phyloP scores from a whole-genome alignment of 2,113 vertebrate species.

The Entelurus aequoreus region DNA sequence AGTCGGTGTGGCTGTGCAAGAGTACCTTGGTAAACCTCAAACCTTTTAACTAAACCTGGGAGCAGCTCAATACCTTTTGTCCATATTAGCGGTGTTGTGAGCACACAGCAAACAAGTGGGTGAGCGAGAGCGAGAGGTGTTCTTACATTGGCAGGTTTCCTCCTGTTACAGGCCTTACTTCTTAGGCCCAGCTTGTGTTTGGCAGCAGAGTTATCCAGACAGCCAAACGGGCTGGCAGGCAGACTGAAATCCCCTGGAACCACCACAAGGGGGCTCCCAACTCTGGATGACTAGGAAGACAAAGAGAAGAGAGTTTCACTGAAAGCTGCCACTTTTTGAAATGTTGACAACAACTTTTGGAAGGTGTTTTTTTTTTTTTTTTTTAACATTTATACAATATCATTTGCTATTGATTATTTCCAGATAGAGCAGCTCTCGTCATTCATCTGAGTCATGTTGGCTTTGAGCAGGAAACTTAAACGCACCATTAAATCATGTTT shows the following conservation, averaged over 20 bases:
- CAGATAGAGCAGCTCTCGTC: constrained; percentile 6
- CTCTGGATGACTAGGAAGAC: constrained; percentile 66
- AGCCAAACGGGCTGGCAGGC: constrained; percentile 70
- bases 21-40: no score
- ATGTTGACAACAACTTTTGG: no score
- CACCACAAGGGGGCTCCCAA: constrained; percentile 60
- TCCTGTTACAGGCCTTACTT: constrained; percentile 71
- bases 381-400: no score
- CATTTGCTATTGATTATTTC: neutral
- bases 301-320: constrained; percentile 4
- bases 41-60: no score
- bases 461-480: constrained; percentile 1
- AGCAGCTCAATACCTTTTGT: neutral
- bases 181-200: constrained; percentile 81
- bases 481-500: neutral
- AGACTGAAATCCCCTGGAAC: constrained; percentile 72
- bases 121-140: neutral
- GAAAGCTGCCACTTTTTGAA: neutral
- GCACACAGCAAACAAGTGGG: neutral
- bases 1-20: no score
- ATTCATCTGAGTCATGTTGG: constrained; percentile 1
- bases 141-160: constrained; percentile 69
- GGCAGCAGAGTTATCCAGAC: constrained; percentile 83
- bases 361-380: no score
- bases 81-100: neutral